Evolutionary conservation across 92 coral and sea anemone species (phyloP).

Genomic region (Metridium senile): DNA sequence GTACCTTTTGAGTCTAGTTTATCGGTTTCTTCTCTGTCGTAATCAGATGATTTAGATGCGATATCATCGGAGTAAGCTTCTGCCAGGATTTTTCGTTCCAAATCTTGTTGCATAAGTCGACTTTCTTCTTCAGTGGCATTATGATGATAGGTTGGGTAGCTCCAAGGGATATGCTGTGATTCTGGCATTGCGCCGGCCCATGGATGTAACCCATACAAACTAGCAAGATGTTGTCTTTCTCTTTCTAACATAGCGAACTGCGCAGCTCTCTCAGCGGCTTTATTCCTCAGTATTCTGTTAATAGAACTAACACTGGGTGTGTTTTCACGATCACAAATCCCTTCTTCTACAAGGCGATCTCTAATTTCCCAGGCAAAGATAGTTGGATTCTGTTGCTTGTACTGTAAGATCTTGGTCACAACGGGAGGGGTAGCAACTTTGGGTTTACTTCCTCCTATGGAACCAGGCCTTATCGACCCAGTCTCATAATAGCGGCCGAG

Average conservation of each 20-base stretch:
- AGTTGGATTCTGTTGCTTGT: slow-evolving; percentile 99
- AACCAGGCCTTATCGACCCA: slow-evolving; percentile 97
- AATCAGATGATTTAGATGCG: slow-evolving; percentile 46
- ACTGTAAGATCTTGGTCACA: slow-evolving; percentile 90
- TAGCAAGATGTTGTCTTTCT: slow-evolving; percentile 95
- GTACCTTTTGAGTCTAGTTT: slow-evolving; percentile 5
- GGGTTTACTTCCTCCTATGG: slow-evolving; percentile 99
- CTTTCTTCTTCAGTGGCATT: slow-evolving; percentile 43
- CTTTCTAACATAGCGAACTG: slow-evolving; percentile 99
- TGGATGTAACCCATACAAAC: slow-evolving; percentile 93
- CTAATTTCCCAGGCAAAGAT: slow-evolving; percentile 99
- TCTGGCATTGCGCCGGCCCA: slow-evolving; percentile 80
- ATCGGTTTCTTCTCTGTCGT: slow-evolving; percentile 37
- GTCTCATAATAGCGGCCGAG: slow-evolving; percentile 93
- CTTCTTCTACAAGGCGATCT: slow-evolving; percentile 96
- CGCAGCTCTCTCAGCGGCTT: slow-evolving; percentile 98
- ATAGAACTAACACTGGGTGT: slow-evolving; percentile 99
- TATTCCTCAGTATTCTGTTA: slow-evolving; percentile 95
- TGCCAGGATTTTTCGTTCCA: slow-evolving; percentile 56
- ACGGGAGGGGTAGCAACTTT: slow-evolving; percentile 99
- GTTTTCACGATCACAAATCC: slow-evolving; percentile 95
- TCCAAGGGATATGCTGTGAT: slow-evolving; percentile 65
- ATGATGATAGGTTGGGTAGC: slow-evolving; percentile 55
- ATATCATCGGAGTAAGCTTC: slow-evolving; percentile 44
- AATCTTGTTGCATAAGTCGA: slow-evolving; percentile 47